A percentile compares a stretch with the other conserved stretches of the same genome.
Conservation (phyloP, 2,888 invertebrate species). For the Nomada lathburiana region DNA sequence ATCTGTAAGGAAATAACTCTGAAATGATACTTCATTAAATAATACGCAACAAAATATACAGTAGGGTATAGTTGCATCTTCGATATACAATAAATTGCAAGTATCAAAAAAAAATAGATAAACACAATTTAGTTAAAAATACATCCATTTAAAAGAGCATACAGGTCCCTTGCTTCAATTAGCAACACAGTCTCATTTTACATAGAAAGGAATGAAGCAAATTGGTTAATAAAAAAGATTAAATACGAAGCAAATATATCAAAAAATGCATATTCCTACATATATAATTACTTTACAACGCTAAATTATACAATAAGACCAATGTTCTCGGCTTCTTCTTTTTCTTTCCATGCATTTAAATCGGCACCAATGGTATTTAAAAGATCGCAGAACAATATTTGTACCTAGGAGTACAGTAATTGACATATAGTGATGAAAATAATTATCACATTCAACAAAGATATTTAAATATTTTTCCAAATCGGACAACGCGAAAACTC, state of each 20-base stretch:
- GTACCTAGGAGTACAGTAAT: no score
- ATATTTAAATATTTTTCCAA: no score
- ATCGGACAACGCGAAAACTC: no score
- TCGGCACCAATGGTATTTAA: neutral
- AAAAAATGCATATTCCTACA: neutral
- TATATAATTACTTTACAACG: no score
- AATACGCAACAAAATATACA: neutral
- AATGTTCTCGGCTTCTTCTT: no score
- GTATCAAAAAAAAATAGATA: neutral
- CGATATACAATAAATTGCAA: slow-evolving; percentile 42
- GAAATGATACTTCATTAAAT: neutral
- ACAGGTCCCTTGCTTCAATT: neutral
- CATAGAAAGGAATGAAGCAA: neutral
- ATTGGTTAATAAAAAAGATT: neutral
- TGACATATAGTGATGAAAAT: no score
- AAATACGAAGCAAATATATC: neutral
- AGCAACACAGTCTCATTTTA: neutral
- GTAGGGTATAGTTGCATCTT: slow-evolving; percentile 27
- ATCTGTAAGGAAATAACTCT: neutral
- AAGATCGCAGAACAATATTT: neutral
- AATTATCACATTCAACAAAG: no score
- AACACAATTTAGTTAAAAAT: neutral
- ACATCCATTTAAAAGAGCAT: neutral
- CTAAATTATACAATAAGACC: no score
- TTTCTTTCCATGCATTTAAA: neutral